These are phyloP conservation scores for Plagodis pulveraria DNA, from an alignment of 2,888 invertebrate genomes.

Conservation along the genomic window DNA sequence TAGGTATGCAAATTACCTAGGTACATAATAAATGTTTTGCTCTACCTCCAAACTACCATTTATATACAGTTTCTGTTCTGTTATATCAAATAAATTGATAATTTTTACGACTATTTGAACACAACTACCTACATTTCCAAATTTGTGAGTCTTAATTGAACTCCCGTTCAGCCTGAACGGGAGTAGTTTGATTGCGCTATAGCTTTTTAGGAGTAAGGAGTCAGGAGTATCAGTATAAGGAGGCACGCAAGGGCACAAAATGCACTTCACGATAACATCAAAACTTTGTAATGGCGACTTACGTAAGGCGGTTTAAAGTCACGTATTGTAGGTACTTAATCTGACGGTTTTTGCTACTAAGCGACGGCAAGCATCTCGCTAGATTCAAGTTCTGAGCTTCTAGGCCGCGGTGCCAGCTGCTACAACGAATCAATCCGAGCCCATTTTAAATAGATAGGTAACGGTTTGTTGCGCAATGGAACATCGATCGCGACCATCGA, in stretches of 20 bases:
- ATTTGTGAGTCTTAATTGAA: background rate
- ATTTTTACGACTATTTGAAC: slow-evolving; percentile 12
- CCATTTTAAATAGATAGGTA: slow-evolving; percentile 80
- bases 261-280: slow-evolving; percentile 44
- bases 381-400: slow-evolving; percentile 41
- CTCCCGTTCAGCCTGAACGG: too few species aligned
- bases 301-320: slow-evolving; percentile 55
- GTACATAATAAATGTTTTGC: slow-evolving; percentile 13
- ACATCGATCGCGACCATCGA: slow-evolving; percentile 59
- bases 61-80: slow-evolving; percentile 20
- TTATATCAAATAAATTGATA: background rate
- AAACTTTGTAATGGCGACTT: slow-evolving; percentile 50
- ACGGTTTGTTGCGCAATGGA: slow-evolving; percentile 78
- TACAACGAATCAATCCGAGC: slow-evolving; percentile 69
- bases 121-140: slow-evolving; percentile 6
- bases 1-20: background rate
- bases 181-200: too few species aligned
- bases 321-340: slow-evolving; percentile 64
- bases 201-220: too few species aligned
- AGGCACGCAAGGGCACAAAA: slow-evolving; percentile 22
- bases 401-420: slow-evolving; percentile 42
- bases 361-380: slow-evolving; percentile 45
- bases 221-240: too few species aligned
- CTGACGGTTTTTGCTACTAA: slow-evolving; percentile 54
- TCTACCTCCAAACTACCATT: slow-evolving; percentile 19